phyloP scores from a whole-genome alignment of 2,888 invertebrate species.

The Thera obeliscata region DNA sequence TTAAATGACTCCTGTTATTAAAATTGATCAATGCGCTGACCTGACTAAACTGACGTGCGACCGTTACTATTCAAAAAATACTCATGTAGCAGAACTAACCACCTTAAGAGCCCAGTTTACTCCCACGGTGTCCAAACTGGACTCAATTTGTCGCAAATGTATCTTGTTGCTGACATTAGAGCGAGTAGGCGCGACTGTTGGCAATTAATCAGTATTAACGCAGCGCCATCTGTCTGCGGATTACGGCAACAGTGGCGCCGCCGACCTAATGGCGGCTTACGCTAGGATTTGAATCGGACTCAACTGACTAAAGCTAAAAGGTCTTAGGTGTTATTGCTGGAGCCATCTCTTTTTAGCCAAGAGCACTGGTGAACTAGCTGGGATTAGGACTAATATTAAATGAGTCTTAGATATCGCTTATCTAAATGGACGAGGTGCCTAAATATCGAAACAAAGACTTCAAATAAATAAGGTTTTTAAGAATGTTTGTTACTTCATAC shows the following conservation, averaged over 20 bases:
- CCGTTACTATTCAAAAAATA: too few relatives aligned
- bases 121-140: background rate
- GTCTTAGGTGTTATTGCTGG: background rate
- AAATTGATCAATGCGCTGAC: too few relatives aligned
- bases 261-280: conserved; percentile 30
- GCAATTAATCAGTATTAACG: conserved; percentile 45
- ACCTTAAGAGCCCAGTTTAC: background rate
- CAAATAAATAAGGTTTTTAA: too few relatives aligned
- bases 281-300: conserved; percentile 20
- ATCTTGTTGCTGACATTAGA: conserved; percentile 30
- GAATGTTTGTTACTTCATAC: too few relatives aligned
- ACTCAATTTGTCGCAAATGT: conserved; percentile 25
- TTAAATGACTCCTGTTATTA: too few relatives aligned
- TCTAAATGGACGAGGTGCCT: too few relatives aligned
- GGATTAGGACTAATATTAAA: too few relatives aligned
- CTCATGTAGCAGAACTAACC: too few relatives aligned
- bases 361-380: too few relatives aligned
- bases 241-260: conserved; percentile 37
- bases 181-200: conserved; percentile 30
- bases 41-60: too few relatives aligned
- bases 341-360: background rate
- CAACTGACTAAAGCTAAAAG: conserved; percentile 2
- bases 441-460: too few relatives aligned
- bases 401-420: too few relatives aligned
- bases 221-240: conserved; percentile 44